Evolutionary conservation across 2,113 vertebrate species (phyloP).

Genomic region (Alethe castanea): DNA sequence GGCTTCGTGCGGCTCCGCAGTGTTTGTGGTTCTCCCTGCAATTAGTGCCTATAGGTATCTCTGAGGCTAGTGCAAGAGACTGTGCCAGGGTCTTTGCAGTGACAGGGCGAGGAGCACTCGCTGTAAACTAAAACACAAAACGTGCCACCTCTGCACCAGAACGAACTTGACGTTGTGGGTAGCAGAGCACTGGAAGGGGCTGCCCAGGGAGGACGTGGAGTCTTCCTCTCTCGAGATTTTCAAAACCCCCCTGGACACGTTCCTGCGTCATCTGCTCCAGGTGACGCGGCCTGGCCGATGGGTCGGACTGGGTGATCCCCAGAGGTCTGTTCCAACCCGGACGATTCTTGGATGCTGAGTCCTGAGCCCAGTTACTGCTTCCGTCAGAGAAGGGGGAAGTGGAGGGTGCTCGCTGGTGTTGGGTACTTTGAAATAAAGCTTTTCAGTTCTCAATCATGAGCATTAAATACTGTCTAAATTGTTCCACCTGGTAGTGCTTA

Average conservation of each 20-base stretch:
- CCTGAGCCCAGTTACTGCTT: rapidly evolving
- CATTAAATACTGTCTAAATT: rapidly evolving
- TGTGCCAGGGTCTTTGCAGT: background rate
- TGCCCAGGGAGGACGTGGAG: background rate
- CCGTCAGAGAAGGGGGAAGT: rapidly evolving
- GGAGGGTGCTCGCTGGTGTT: rapidly evolving
- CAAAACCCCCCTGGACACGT: rapidly evolving
- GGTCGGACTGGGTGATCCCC: background rate
- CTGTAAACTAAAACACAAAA: background rate
- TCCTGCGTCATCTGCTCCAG: background rate
- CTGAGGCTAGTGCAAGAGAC: background rate
- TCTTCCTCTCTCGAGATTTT: background rate
- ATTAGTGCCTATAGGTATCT: rapidly evolving
- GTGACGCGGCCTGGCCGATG: background rate
- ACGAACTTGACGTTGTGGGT: background rate
- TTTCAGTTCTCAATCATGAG: background rate
- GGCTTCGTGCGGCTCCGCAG: rapidly evolving
- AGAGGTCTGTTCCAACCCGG: no score
- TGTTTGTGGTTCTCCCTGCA: background rate
- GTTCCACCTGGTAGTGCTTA: background rate
- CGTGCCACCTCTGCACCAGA: no score
- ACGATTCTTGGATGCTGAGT: no score
- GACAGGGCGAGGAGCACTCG: background rate
- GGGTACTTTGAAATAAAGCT: background rate
- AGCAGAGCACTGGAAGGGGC: background rate